Evolutionary conservation across 2,888 invertebrate species (phyloP).

Genomic region (Diarsia dahlii): DNA sequence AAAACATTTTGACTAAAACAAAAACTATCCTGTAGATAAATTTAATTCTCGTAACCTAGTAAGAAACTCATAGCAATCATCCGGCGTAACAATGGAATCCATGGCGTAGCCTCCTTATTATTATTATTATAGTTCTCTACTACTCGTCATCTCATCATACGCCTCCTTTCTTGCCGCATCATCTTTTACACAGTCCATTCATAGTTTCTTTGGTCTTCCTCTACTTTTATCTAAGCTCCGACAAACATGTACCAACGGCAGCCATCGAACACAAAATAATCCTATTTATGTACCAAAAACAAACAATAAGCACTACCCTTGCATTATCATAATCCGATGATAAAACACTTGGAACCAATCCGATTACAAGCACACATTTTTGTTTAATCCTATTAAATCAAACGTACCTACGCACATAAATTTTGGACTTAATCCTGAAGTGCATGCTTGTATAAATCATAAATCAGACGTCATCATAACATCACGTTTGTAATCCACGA

Average conservation of each 20-base stretch:
- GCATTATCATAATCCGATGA: slow-evolving; percentile 57
- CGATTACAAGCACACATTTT: slow-evolving; percentile 59
- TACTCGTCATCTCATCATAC: too few species aligned
- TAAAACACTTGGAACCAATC: slow-evolving; percentile 57
- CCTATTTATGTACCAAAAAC: slow-evolving; percentile 37
- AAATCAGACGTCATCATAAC: slow-evolving; percentile 3
- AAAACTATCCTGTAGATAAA: not conserved
- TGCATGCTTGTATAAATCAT: slow-evolving; percentile 30
- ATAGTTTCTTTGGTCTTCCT: too few species aligned
- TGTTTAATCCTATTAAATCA: slow-evolving; percentile 64
- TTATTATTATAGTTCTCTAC: too few species aligned
- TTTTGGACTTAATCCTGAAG: slow-evolving; percentile 41
- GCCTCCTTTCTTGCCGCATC: too few species aligned
- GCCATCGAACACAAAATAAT: slow-evolving; percentile 22
- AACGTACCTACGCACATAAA: slow-evolving; percentile 37
- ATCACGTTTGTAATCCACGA: not conserved
- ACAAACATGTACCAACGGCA: not conserved
- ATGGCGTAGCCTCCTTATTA: too few species aligned
- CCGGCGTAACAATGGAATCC: not conserved
- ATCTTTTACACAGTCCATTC: too few species aligned
- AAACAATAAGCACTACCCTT: slow-evolving; percentile 49
- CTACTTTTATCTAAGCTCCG: too few species aligned
- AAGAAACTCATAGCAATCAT: not conserved
- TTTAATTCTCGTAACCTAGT: too few species aligned
- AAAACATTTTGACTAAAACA: not conserved